A percentile compares a stretch with the other conserved stretches of the same genome.
phyloP scores from a whole-genome alignment of 2,113 vertebrate genomes.

The Aegithalos caudatus region DNA sequence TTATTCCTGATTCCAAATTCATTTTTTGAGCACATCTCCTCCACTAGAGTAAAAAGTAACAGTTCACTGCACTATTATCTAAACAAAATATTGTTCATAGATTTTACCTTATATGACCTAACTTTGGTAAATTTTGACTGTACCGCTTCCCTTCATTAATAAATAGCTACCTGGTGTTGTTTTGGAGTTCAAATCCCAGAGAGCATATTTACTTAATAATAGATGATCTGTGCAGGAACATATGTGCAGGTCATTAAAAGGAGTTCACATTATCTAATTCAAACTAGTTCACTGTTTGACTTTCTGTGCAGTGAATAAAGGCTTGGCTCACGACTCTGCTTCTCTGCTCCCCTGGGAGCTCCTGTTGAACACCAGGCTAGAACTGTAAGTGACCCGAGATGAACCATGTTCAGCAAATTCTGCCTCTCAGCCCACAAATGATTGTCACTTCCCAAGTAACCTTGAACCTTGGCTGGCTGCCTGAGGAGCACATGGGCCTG shows the following conservation, averaged over 20 bases:
- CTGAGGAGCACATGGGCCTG: accelerated
- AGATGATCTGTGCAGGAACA: not conserved
- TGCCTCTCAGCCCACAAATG: not conserved
- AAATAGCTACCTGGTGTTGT: not conserved
- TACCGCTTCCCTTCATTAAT: not conserved
- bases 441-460: not conserved
- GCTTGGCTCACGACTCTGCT: not conserved
- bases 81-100: not conserved
- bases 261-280: not conserved
- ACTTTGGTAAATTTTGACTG: not conserved
- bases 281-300: not conserved
- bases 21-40: not conserved
- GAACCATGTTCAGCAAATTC: not conserved
- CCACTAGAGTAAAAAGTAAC: not conserved
- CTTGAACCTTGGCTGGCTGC: not conserved
- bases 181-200: conserved; percentile 11
- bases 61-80: not conserved
- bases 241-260: not conserved
- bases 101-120: not conserved
- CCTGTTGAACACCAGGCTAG: not conserved
- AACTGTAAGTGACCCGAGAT: not conserved
- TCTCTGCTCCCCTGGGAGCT: not conserved
- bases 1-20: not conserved
- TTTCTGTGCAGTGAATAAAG: not conserved
- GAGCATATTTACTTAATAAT: not conserved